Percentiles rank a stretch among this genome's conserved stretches.
phyloP scores from a whole-genome alignment of 2,888 invertebrate genomes.

The Hirtodrosophila trivittata region DNA sequence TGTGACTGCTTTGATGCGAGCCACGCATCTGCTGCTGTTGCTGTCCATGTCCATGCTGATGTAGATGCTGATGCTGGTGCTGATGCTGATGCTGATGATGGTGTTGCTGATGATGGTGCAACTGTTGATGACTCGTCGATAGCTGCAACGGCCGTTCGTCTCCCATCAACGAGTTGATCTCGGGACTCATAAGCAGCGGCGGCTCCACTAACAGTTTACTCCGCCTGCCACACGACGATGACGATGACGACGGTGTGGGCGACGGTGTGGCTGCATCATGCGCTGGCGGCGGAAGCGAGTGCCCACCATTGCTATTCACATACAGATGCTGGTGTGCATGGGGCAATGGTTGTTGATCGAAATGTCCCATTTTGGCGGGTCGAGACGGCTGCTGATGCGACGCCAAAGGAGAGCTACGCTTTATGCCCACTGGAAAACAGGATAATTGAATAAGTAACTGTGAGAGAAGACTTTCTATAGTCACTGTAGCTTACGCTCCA shows the following conservation, averaged over 20 bases:
- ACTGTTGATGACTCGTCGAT: slow-evolving; percentile 55
- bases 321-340: slow-evolving; percentile 66
- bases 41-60: slow-evolving; percentile 34
- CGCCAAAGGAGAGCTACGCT: slow-evolving; percentile 85
- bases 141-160: slow-evolving; percentile 84
- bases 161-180: slow-evolving; percentile 87
- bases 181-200: slow-evolving; percentile 86
- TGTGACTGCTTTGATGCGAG: slow-evolving; percentile 27
- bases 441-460: slow-evolving; percentile 1
- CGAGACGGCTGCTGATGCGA: slow-evolving; percentile 84
- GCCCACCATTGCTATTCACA: slow-evolving; percentile 68
- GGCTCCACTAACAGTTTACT: slow-evolving; percentile 76
- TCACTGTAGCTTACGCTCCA: slow-evolving; percentile 76
- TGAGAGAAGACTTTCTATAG: not conserved
- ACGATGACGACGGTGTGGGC: slow-evolving; percentile 69
- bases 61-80: slow-evolving; percentile 51
- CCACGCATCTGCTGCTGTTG: slow-evolving; percentile 17
- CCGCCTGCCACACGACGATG: slow-evolving; percentile 66
- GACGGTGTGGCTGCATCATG: slow-evolving; percentile 67
- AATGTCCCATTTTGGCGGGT: slow-evolving; percentile 84
- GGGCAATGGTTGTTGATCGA: slow-evolving; percentile 60
- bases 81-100: slow-evolving; percentile 41
- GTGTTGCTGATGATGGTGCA: slow-evolving; percentile 47
- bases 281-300: slow-evolving; percentile 58
- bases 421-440: slow-evolving; percentile 79